A percentile compares a stretch with the other conserved stretches of the same genome.
Conservation (phyloP, 2,888 invertebrate genomes). For the Gnatocerus cornutus region DNA sequence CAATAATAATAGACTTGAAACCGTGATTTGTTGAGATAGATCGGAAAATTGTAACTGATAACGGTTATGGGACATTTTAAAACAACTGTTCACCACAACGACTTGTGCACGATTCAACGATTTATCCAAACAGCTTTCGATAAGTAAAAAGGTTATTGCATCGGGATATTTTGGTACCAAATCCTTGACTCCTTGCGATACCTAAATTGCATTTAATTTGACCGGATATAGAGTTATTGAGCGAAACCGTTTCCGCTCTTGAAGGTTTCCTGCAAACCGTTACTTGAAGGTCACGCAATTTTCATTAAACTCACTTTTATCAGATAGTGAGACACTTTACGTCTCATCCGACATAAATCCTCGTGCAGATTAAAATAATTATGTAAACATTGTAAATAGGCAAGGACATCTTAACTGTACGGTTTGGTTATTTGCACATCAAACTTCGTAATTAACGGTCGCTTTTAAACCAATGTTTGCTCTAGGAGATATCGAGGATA, state of each 20-base stretch:
- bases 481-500: slow-evolving; percentile 11
- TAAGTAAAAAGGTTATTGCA: no score
- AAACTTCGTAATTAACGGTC: slow-evolving; percentile 34
- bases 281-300: slow-evolving; percentile 55
- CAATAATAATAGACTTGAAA: slow-evolving; percentile 28
- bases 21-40: slow-evolving; percentile 32
- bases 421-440: slow-evolving; percentile 18
- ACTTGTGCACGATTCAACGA: slow-evolving; percentile 21
- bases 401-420: slow-evolving; percentile 46
- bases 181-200: no score
- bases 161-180: no score
- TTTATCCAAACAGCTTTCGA: slow-evolving; percentile 12
- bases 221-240: slow-evolving; percentile 55
- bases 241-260: slow-evolving; percentile 60
- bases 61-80: slow-evolving; percentile 39
- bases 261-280: slow-evolving; percentile 57
- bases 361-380: slow-evolving; percentile 32
- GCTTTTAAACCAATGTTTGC: slow-evolving; percentile 19
- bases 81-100: slow-evolving; percentile 14
- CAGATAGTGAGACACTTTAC: slow-evolving; percentile 25
- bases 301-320: slow-evolving; percentile 37
- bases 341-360: slow-evolving; percentile 9
- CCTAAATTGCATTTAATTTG: slow-evolving; percentile 40
- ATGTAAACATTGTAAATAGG: slow-evolving; percentile 42
- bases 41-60: slow-evolving; percentile 34